Evolutionary conservation across 2,888 invertebrate genomes (phyloP).

Genomic region (Sminthurides aquaticus): DNA sequence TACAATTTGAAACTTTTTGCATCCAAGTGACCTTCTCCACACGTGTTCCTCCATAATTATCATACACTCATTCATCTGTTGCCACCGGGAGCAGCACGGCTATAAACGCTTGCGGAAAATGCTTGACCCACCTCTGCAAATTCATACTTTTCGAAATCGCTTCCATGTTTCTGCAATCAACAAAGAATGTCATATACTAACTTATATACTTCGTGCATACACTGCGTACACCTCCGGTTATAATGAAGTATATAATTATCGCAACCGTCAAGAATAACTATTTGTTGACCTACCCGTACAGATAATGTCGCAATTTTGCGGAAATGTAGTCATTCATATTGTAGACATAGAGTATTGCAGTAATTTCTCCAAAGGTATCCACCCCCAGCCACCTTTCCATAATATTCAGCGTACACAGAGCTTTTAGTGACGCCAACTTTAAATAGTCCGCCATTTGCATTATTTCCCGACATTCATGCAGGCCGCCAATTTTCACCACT

Average conservation of each 20-base stretch:
- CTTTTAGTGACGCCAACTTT: neutral
- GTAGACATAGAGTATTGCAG: neutral
- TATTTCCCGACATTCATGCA: neutral
- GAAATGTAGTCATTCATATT: neutral
- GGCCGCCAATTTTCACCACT: no score
- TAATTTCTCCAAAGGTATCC: neutral
- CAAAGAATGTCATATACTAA: neutral
- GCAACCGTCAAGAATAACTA: no score
- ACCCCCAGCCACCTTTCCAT: neutral
- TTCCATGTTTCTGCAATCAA: neutral
- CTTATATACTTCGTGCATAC: no score
- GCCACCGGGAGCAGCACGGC: neutral
- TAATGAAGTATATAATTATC: no score
- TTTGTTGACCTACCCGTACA: neutral
- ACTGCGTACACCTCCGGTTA: no score
- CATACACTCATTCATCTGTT: no score
- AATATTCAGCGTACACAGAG: neutral
- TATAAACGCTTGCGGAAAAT: neutral
- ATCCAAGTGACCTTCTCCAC: no score
- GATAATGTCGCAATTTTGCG: neutral
- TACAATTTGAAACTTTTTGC: no score
- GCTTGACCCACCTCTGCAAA: neutral
- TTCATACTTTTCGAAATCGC: neutral
- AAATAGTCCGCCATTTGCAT: neutral
- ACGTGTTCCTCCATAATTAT: no score